Evolutionary conservation across 2,888 invertebrate genomes (phyloP).

Genomic region (Anthrax anthrax): DNA sequence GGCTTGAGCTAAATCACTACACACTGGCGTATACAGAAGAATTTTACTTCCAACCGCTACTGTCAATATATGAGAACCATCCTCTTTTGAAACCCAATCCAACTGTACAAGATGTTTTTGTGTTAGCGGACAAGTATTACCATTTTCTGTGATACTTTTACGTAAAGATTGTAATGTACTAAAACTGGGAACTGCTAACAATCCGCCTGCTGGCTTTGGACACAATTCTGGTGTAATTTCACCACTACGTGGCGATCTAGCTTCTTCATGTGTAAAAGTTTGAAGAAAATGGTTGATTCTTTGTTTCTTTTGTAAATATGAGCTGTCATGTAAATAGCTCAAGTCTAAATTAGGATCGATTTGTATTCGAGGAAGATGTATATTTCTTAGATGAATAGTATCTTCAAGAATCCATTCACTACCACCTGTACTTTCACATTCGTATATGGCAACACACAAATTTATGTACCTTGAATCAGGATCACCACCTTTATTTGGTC

Average conservation of each 20-base stretch:
- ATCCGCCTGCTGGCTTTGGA: conserved; percentile 23
- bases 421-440: conserved; percentile 97
- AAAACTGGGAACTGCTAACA: conserved; percentile 79
- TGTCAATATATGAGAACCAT: conserved; percentile 94
- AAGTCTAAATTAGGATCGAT: conserved; percentile 71
- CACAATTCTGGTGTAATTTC: conserved; percentile 31
- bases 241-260: conserved; percentile 42
- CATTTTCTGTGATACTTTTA: conserved; percentile 80
- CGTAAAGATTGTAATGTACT: conserved; percentile 76
- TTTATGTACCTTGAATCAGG: conserved; percentile 75
- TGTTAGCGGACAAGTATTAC: conserved; percentile 78
- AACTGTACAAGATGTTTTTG: conserved; percentile 89
- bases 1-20: conserved; percentile 87
- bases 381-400: conserved; percentile 85
- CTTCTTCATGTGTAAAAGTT: conserved; percentile 66
- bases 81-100: conserved; percentile 99
- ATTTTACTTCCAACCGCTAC: conserved; percentile 91
- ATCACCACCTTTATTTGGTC: conserved; percentile 56
- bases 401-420: conserved; percentile 91
- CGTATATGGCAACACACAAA: conserved; percentile 90
- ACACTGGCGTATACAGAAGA: conserved; percentile 82
- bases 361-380: conserved; percentile 69
- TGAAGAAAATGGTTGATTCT: conserved; percentile 68
- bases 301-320: conserved; percentile 68
- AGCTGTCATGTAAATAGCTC: conserved; percentile 66